Base-by-base conservation (phyloP, 2,113 vertebrate genomes). In the Egretta garzetta region DNA sequence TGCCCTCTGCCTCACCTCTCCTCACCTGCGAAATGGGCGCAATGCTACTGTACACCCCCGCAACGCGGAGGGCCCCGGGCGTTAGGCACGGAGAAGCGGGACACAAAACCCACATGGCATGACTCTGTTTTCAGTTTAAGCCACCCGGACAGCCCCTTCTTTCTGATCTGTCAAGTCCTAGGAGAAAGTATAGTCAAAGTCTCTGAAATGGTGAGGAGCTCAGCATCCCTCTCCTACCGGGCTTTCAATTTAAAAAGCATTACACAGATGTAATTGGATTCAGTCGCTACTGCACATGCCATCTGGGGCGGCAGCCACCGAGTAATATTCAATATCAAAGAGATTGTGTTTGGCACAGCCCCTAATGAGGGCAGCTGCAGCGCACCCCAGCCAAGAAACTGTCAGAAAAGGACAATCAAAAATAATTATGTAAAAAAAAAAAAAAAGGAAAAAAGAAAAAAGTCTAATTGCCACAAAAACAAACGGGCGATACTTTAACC, bases 301-400 rank as follows among this genome's bases (percentile, higher is more conserved):
- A 82, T 92, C 74, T 73, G 81, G 94, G 90, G 79, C 84, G 22
- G 33, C 83, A 85, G 96, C 92, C 94, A 47, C 74, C 3, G 35
- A 71, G 41, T 35, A 88, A 77, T 49, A 76, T 62, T 68, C 80
- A 64, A 45, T 92, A 84, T 76, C 60, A 93, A 80, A 94, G 90
- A 88, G 85, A 63, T 20, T 90, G 56, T 19, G 50, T 70, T 83
- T 94, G 93, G 94, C 87, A 59, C 82, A 75, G 88, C 80, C 94
- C 68, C 52, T 86, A 87, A 83, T 49, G 88, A 96, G 93, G 97
- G 95, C 94, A 94, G 96, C 89, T 91, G 85, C 55, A n/a, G 70
- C 68, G 4, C 10, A 23, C 12, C 14, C 64, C 62, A 3, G 96
- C 97, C 95, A 97, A 91, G 93, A 94, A 88, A 37, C 91, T 82